phyloP scores from a whole-genome alignment of 2,113 vertebrate species.

The Petrocephalus microphthalmus region DNA sequence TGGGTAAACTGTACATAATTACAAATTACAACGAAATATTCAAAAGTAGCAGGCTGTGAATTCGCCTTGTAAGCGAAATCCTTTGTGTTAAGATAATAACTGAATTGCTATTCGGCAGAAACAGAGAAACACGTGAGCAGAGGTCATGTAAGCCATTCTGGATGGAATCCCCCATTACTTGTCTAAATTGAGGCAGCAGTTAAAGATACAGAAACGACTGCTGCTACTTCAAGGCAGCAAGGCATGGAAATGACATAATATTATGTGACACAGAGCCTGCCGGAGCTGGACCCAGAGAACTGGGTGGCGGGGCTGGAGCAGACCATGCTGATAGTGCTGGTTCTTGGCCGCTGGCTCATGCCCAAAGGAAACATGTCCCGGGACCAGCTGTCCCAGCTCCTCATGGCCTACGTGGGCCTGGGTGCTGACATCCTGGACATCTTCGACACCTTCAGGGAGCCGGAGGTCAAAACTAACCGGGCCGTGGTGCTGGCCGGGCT shows the following conservation, averaged over 20 bases:
- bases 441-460: constrained; percentile 62
- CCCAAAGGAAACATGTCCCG: constrained; percentile 66
- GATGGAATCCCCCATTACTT: neutral
- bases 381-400: constrained; percentile 65
- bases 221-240: neutral
- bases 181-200: neutral
- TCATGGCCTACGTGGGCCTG: constrained; percentile 62
- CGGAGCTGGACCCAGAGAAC: constrained; percentile 53
- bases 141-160: neutral
- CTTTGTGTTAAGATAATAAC: neutral
- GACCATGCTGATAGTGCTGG: constrained; percentile 65
- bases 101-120: neutral
- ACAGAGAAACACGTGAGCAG: neutral
- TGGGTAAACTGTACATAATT: neutral
- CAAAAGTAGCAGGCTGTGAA: neutral
- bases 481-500: constrained; percentile 51
- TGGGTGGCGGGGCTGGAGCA: constrained; percentile 63
- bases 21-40: neutral
- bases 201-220: neutral
- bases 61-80: neutral
- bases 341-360: constrained; percentile 67
- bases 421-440: constrained; percentile 67
- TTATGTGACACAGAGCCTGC: constrained; percentile 46
- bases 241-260: neutral
- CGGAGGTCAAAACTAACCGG: constrained; percentile 52